These are phyloP conservation scores for Alexandromys fortis DNA, from an alignment of 2,113 vertebrate genomes.

Conservation along the genomic window DNA sequence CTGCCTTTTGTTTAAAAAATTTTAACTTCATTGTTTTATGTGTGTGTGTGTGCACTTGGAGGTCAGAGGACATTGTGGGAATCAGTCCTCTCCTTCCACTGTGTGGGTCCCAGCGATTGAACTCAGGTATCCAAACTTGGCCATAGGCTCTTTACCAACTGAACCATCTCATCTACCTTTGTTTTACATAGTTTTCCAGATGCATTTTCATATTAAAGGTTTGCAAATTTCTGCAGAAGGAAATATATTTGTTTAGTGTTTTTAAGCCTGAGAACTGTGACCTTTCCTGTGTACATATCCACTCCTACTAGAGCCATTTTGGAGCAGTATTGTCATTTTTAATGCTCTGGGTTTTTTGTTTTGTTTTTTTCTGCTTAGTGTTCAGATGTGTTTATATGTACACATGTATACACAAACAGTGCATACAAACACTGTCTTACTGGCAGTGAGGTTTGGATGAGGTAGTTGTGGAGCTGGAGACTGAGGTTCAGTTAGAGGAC, in stretches of 20 bases:
- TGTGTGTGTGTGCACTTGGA: background rate
- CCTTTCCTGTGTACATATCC: background rate
- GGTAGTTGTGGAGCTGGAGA: background rate
- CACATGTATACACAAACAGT: background rate
- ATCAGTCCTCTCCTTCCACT: background rate
- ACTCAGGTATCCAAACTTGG: background rate
- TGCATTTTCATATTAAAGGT: background rate
- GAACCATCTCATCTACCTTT: background rate
- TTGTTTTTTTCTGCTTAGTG: background rate
- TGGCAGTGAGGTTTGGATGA: background rate
- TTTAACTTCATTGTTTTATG: no score
- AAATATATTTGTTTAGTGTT: slow-evolving; percentile 3
- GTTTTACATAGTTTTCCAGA: background rate
- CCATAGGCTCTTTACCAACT: background rate
- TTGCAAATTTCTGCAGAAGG: slow-evolving; percentile 22
- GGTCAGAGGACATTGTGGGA: background rate
- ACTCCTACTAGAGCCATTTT: background rate
- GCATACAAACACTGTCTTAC: background rate
- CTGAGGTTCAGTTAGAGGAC: background rate
- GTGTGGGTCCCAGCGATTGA: background rate
- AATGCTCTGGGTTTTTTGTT: background rate
- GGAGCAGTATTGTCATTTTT: background rate
- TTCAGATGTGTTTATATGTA: background rate
- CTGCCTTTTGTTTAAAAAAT: background rate
- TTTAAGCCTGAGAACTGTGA: background rate